These are phyloP conservation scores for Chromis chromis DNA, from an alignment of 2,797 vertebrate genomes.

Conservation along the genomic window DNA sequence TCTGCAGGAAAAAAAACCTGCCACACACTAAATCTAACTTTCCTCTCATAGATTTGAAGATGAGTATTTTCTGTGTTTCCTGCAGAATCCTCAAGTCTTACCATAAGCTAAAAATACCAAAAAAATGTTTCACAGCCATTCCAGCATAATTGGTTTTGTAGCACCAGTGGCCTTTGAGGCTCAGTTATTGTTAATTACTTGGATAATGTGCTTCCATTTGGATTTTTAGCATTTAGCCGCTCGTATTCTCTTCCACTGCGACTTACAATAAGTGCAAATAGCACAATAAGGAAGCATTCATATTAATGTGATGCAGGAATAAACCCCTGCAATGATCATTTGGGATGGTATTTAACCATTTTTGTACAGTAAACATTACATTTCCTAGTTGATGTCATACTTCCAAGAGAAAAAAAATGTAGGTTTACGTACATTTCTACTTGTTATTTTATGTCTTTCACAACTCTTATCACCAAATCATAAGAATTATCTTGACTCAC, in stretches of 20 bases:
- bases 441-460: constrained; percentile 34
- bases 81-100: constrained; percentile 9
- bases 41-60: not conserved
- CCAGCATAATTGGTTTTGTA: constrained; percentile 50
- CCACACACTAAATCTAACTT: not conserved
- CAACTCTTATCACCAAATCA: constrained; percentile 43
- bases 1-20: not conserved
- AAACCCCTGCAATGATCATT: constrained; percentile 36
- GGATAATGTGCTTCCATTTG: constrained; percentile 63
- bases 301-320: constrained; percentile 44
- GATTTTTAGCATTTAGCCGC: constrained; percentile 53
- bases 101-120: constrained; percentile 45
- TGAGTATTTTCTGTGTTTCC: not conserved
- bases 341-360: constrained; percentile 38
- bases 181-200: constrained; percentile 64
- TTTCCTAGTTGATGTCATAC: constrained; percentile 10
- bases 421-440: constrained; percentile 15
- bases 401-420: not conserved
- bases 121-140: constrained; percentile 26
- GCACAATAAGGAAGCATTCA: constrained; percentile 52
- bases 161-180: constrained; percentile 57
- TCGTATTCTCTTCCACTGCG: constrained; percentile 36
- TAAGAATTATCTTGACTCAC: constrained; percentile 60
- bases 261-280: constrained; percentile 35
- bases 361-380: constrained; percentile 23